Evolutionary conservation across 1,140 invertebrate species (phyloP).

Genomic region (Planococcus citri): DNA sequence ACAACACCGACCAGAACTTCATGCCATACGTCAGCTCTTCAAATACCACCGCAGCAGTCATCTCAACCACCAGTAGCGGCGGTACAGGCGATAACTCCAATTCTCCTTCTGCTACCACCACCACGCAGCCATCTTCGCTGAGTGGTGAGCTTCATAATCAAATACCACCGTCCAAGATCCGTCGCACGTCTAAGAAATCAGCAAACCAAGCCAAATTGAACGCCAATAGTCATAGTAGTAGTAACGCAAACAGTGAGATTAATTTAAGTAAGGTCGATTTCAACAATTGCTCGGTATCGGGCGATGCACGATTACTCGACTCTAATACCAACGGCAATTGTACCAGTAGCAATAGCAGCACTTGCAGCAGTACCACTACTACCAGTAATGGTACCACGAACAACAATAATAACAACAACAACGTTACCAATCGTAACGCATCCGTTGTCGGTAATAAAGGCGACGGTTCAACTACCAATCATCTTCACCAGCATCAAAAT

Average conservation of each 20-base stretch:
- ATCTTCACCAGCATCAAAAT: background rate
- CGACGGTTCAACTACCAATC: conserved; percentile 13
- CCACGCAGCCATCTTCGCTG: background rate
- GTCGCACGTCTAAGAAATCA: background rate
- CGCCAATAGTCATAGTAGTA: background rate
- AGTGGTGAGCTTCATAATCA: background rate
- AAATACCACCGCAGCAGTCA: background rate
- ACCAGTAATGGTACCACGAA: background rate
- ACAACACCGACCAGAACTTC: conserved; percentile 17
- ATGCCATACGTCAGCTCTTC: conserved; percentile 5
- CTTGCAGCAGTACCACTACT: background rate
- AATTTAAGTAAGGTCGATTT: background rate
- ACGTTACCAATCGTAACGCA: background rate
- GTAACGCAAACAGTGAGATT: background rate
- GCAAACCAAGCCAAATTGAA: background rate
- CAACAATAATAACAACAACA: background rate
- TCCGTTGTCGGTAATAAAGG: background rate
- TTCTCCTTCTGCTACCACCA: background rate
- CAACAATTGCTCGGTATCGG: background rate
- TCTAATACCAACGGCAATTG: background rate
- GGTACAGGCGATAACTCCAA: too few species aligned
- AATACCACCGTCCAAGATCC: background rate
- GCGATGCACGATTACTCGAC: too few species aligned
- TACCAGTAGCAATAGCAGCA: background rate
- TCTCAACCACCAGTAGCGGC: background rate